These are phyloP conservation scores for Micoletzkya japonica DNA, from an alignment of 2,888 invertebrate genomes.

Conservation along the genomic window DNA sequence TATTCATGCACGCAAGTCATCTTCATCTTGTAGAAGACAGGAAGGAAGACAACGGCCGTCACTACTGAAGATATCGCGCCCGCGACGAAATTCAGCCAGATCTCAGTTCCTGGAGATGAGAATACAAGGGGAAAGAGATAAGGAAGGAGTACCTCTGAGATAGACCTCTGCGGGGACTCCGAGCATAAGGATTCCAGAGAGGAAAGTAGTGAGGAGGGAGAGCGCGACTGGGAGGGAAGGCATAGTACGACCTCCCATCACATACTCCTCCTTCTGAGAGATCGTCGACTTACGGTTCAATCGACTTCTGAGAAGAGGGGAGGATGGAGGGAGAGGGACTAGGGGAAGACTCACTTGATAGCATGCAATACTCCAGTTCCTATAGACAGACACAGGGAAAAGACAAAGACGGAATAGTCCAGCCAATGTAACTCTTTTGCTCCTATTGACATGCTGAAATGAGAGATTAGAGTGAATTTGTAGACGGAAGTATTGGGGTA, in stretches of 20 bases:
- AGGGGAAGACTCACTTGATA: constrained; percentile 42
- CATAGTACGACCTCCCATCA: constrained; percentile 56
- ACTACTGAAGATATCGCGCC: constrained; percentile 49
- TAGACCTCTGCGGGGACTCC: constrained; percentile 58
- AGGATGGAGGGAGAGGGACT: not conserved
- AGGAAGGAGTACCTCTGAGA: constrained; percentile 38
- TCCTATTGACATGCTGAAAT: not conserved
- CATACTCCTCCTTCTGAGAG: constrained; percentile 49
- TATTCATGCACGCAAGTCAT: constrained; percentile 56
- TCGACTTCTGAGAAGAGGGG: constrained; percentile 35
- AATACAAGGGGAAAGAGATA: not conserved
- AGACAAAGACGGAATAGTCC: constrained; percentile 49
- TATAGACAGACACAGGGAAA: constrained; percentile 48
- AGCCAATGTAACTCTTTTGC: constrained; percentile 38
- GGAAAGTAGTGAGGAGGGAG: constrained; percentile 52
- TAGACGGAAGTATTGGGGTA: too few relatives aligned
- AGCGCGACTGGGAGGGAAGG: constrained; percentile 52
- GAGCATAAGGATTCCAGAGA: constrained; percentile 57
- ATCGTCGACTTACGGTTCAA: too few relatives aligned
- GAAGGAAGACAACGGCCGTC: constrained; percentile 51
- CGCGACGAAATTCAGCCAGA: constrained; percentile 54
- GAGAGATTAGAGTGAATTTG: not conserved
- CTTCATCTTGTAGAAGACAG: constrained; percentile 57
- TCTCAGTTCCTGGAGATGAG: constrained; percentile 40
- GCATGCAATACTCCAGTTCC: constrained; percentile 57